Percentiles rank a stretch among this genome's conserved stretches.
These are phyloP conservation scores for Acanthornis magna DNA, from an alignment of 2,797 vertebrate species.

Conservation along the genomic window DNA sequence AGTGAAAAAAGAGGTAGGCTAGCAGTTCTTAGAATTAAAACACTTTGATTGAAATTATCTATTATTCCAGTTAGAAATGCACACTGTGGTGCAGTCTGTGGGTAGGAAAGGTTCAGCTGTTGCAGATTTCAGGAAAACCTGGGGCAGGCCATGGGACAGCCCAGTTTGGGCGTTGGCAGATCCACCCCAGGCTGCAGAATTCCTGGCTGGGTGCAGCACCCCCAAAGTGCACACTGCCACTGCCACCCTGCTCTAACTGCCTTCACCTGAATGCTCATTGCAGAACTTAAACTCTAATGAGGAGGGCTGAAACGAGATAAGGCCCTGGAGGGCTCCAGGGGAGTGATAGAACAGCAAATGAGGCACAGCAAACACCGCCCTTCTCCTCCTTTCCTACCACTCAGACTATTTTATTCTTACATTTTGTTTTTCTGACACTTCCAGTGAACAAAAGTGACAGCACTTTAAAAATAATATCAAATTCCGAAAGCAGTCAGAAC, in stretches of 20 bases:
- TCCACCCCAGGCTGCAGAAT: background rate
- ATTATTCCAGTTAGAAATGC: background rate
- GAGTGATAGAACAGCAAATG: conserved; percentile 13
- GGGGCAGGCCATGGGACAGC: background rate
- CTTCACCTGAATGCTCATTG: background rate
- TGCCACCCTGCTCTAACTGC: background rate
- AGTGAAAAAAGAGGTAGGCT: background rate
- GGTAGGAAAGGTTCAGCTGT: background rate
- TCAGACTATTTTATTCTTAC: background rate
- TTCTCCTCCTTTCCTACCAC: background rate
- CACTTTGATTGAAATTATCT: background rate
- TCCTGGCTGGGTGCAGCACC: background rate
- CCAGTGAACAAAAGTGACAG: background rate
- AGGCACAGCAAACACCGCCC: background rate
- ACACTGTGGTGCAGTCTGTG: background rate
- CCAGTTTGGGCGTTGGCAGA: background rate
- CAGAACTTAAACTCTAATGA: conserved; percentile 21
- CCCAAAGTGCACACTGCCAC: background rate
- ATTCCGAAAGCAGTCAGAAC: conserved; percentile 39
- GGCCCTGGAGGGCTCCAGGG: background rate
- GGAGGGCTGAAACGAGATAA: background rate
- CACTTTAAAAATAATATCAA: conserved; percentile 47
- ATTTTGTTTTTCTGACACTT: background rate
- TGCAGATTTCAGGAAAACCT: background rate
- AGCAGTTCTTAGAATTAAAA: background rate